Percentiles rank a stretch among this genome's conserved stretches.
Evolutionary conservation across 2,797 vertebrate genomes (phyloP).

Genomic region (Pangasius macronema): DNA sequence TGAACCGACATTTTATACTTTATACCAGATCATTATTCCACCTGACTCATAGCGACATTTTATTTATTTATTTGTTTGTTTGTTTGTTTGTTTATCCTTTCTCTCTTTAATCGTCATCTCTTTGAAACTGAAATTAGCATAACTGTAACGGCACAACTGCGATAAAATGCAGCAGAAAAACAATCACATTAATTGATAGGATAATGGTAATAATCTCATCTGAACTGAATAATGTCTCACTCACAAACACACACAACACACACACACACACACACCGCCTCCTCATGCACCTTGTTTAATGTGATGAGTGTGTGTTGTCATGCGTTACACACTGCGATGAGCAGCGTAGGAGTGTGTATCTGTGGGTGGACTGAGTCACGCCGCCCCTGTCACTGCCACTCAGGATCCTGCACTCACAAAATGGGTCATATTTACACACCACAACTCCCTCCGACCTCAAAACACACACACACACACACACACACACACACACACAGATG

Average conservation of each 20-base stretch:
- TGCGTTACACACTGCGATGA: constrained; percentile 24
- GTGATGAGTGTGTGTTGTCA: constrained; percentile 37
- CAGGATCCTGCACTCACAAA: constrained; percentile 43
- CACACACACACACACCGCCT: constrained; percentile 10
- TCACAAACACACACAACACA: constrained; percentile 10
- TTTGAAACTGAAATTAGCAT: neutral
- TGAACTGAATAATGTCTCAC: neutral
- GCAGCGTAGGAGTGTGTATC: constrained; percentile 48
- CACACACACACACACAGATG: neutral
- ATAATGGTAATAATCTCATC: neutral
- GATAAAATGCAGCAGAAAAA: neutral
- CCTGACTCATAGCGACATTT: neutral
- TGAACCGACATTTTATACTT: neutral
- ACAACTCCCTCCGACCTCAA: neutral
- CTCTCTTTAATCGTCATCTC: neutral
- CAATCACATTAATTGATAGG: neutral
- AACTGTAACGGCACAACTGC: neutral
- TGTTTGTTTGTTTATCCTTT: neutral
- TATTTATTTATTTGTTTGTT: neutral
- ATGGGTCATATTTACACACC: constrained; percentile 38
- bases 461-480: constrained; percentile 4
- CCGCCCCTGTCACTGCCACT: constrained; percentile 45
- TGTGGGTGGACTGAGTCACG: constrained; percentile 50
- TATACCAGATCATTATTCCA: neutral
- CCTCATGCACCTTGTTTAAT: constrained; percentile 4